A percentile compares a stretch with the other conserved stretches of the same genome.
These are phyloP conservation scores for Pollicipes pollicipes DNA, from an alignment of 1,140 invertebrate genomes.

Conservation along the genomic window DNA sequence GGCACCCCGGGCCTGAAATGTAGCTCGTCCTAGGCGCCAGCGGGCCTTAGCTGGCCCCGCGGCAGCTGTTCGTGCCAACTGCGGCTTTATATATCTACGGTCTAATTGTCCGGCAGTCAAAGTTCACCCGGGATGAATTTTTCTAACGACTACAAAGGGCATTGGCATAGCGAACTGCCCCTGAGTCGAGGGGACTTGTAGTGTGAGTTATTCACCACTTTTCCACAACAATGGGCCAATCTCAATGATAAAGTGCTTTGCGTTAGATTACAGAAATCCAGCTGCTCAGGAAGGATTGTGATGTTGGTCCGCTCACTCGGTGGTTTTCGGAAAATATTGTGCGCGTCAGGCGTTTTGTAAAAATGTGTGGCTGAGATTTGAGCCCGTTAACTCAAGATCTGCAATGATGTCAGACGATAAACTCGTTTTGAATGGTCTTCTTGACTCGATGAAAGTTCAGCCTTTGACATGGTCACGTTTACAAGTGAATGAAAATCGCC, in stretches of 20 bases:
- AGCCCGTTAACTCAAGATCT: too few species aligned
- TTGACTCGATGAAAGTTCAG: too few species aligned
- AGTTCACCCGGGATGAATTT: background rate
- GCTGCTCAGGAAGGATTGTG: background rate
- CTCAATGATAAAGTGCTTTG: background rate
- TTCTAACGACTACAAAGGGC: constrained; percentile 1
- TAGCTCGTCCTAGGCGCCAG: background rate
- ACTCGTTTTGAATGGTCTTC: too few species aligned
- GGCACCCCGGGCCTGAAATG: background rate
- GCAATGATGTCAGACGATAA: too few species aligned
- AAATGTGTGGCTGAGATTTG: too few species aligned
- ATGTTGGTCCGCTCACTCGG: background rate
- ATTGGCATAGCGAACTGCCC: background rate
- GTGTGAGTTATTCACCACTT: background rate
- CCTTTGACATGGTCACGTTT: too few species aligned
- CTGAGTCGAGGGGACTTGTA: background rate
- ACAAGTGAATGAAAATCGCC: too few species aligned
- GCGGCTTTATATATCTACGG: background rate
- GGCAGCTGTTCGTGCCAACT: background rate
- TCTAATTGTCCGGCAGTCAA: background rate
- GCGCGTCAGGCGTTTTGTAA: background rate
- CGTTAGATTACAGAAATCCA: background rate
- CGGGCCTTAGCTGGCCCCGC: background rate
- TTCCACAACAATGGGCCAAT: background rate
- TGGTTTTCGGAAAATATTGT: background rate